Evolutionary conservation across 2,113 vertebrate species (phyloP), one percentile per base, ranked within the genome.

Genomic region (Nannobrachium achirus): DNA sequence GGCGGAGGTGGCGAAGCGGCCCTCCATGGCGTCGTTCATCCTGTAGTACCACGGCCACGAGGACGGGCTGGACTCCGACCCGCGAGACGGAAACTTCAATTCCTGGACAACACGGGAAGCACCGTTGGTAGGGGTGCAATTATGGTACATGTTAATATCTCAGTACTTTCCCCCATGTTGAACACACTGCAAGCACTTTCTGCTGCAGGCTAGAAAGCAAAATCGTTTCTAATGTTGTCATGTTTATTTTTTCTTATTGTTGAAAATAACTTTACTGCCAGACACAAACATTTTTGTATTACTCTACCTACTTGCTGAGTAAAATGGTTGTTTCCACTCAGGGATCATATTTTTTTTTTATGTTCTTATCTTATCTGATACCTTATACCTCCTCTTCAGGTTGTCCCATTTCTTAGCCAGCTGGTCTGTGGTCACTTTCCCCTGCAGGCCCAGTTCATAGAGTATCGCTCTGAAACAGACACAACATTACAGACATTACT

Each of bases 41-140:
- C 89, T 78, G 81, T 89, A 88, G 67, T 90, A 92, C 92, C 92
- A 93, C 48, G 89, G 91, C 92, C 92, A 93, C 71, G 88, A 91
- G 77, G 73, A 84, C 4, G 87, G 89, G 75, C 85, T 90, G 0
- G 79, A 75, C 69, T 90, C 89, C 38, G 76, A 78, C 0, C 87
- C 87, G 0, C 78, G 85, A 1, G 89, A 70, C 0, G 89, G 89
- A 45, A 86, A 89, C 83, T 89, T 90, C 60, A 91, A 75, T 83
- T 90, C 89, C 89, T 89, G 78, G n/a, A 8, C 19, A 72, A 33
- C 19, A 68, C 25, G 60, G 39, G 25, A 25, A 20, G 53, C 10
- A 53, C 25, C 3, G 25, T 5, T 33, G 25, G 25, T 33, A 33
- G 6, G 3, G 25, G 3, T 33, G 25, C 6, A 33, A 25, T 25